Conservation (phyloP, 2,113 vertebrate species). For the human region DNA sequence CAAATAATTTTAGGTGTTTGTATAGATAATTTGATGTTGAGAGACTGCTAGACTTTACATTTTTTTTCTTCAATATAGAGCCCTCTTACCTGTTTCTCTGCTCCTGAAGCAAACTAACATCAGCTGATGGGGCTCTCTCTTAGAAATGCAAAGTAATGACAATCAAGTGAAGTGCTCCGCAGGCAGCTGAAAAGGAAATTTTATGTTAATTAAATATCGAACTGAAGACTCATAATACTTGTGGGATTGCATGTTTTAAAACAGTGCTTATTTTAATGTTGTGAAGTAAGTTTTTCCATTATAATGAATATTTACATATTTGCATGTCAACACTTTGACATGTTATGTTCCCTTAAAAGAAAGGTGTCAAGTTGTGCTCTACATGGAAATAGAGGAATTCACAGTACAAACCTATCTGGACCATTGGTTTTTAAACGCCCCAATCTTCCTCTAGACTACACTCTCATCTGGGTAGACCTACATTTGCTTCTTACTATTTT, state of each 20-base stretch:
- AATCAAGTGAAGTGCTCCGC: background rate
- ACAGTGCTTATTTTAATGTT: background rate
- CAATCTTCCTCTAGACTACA: background rate
- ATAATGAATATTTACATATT: background rate
- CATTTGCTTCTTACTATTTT: background rate
- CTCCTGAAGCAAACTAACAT: background rate
- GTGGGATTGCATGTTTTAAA: background rate
- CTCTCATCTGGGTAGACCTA: background rate
- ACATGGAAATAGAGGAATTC: background rate
- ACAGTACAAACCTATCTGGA: background rate
- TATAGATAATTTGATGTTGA: background rate
- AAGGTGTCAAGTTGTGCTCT: background rate
- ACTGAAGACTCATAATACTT: background rate
- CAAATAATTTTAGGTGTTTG: constrained; percentile 26
- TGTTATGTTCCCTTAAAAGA: background rate
- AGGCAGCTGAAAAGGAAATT: background rate
- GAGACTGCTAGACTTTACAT: background rate
- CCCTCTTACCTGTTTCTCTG: background rate
- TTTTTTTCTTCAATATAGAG: background rate
- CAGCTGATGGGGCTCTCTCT: background rate
- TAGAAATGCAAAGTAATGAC: background rate
- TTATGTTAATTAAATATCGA: constrained; percentile 40
- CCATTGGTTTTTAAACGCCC: background rate
- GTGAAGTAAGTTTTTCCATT: background rate
- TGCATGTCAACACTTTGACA: background rate